Evolutionary conservation across 2,888 invertebrate genomes (phyloP), one percentile per base, ranked within the genome.

Genomic region (Drosophila kanekoi): DNA sequence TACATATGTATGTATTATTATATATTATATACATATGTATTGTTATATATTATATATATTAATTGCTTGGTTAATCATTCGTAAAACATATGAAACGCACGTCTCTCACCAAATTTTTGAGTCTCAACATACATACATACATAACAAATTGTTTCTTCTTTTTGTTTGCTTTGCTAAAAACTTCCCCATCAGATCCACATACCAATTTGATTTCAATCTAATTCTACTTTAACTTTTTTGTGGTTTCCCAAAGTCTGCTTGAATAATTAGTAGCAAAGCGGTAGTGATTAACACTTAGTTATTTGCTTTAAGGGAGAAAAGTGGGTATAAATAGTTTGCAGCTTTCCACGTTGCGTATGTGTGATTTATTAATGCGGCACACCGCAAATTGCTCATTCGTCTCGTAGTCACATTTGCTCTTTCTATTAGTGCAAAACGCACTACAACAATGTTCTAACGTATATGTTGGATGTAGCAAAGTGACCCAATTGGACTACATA

Each of bases 401-500:
- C 49, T 16, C 37, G 60, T 54, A 54, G 33, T 13, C 51, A n/a
- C 28, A 56, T 18, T 51, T 44, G 6, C 1, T 23, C 16, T 16
- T 23, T 23, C 8, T 20, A 9, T 11, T 49, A 16, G 10, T 33
- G 28, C n/a, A 35, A 51, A 49, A 41, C 8, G 33, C 14, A 53
- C 9, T 14, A 10, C 23, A 38, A 14, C 58, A 59, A 14, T 49
- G 33, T 43, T 47, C 60, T 56, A 47, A 71, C 53, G 58, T 54
- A 62, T 56, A 61, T 40, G 18, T 48, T 37, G 44, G 11, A n/a
- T 57, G 54, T 44, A 65, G 23, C 47, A 43, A 62, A 53, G 48
- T 81, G 87, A 81, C 81, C 87, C 69, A 81, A 63, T 87, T 83
- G 23, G 35, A 20, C 8, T 18, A 5, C 20, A 41, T 48, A 35